Conservation (phyloP, 2,888 invertebrate species). For the Apamea epomidion region DNA sequence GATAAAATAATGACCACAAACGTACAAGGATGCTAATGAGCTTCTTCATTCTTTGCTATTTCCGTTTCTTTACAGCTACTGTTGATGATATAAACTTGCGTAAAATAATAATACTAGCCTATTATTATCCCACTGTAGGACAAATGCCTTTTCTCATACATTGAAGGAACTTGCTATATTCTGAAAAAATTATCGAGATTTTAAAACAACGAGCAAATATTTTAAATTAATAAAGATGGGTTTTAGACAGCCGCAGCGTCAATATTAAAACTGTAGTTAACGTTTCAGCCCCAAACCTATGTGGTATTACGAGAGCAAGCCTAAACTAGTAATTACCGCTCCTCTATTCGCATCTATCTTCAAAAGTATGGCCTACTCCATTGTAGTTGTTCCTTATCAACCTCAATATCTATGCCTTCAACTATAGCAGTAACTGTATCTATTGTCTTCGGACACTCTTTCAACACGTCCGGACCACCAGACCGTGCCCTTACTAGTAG, state of each 20-base stretch:
- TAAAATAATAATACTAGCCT: neutral
- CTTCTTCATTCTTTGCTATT: conserved; percentile 7
- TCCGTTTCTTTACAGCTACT: neutral
- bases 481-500: conserved; percentile 30
- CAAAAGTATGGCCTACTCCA: neutral
- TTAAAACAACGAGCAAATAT: neutral
- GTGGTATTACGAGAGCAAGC: neutral
- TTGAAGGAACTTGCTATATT: neutral
- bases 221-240: neutral
- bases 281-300: neutral
- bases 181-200: neutral
- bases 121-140: neutral
- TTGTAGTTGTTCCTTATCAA: conserved; percentile 1
- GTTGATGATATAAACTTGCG: neutral
- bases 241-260: neutral
- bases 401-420: conserved; percentile 12
- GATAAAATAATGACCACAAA: conserved; percentile 8
- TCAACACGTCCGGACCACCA: conserved; percentile 32
- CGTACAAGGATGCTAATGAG: conserved; percentile 15
- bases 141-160: neutral
- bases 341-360: neutral
- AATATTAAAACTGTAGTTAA: neutral
- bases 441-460: conserved; percentile 23
- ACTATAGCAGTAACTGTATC: conserved; percentile 5
- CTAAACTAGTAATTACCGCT: neutral